Evolutionary conservation across 1,140 invertebrate species (phyloP).

Genomic region (Streblospio benedicti): DNA sequence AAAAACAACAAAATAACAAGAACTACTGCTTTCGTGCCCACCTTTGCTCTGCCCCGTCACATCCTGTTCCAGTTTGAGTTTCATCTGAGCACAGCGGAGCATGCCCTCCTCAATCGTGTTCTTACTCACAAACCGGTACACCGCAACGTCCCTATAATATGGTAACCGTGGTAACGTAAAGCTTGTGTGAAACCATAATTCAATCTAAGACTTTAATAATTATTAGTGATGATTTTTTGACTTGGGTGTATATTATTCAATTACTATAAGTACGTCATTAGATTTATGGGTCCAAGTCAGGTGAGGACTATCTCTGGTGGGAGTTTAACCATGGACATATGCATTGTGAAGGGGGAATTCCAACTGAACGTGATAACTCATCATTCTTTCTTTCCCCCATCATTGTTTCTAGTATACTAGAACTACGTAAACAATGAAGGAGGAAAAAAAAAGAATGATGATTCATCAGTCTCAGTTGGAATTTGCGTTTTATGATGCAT

Average conservation of each 20-base stretch:
- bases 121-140: constrained; percentile 74
- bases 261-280: neutral
- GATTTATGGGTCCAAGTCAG: neutral
- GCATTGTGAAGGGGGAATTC: neutral
- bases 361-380: no score
- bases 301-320: neutral
- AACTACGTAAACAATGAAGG: no score
- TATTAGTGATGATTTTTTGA: neutral
- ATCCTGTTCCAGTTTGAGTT: constrained; percentile 82
- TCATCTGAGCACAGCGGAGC: constrained; percentile 77
- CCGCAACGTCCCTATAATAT: constrained; percentile 63
- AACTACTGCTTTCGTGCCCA: no score
- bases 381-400: no score
- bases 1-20: no score
- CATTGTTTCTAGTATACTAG: no score
- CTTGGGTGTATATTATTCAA: neutral
- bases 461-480: no score
- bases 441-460: no score
- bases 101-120: constrained; percentile 90
- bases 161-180: no score
- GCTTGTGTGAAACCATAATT: neutral
- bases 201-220: neutral
- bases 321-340: neutral
- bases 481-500: no score
- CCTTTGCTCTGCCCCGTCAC: constrained; percentile 56